These are phyloP conservation scores for Epirrhoe tristata DNA, from an alignment of 2,888 invertebrate genomes.

Conservation along the genomic window DNA sequence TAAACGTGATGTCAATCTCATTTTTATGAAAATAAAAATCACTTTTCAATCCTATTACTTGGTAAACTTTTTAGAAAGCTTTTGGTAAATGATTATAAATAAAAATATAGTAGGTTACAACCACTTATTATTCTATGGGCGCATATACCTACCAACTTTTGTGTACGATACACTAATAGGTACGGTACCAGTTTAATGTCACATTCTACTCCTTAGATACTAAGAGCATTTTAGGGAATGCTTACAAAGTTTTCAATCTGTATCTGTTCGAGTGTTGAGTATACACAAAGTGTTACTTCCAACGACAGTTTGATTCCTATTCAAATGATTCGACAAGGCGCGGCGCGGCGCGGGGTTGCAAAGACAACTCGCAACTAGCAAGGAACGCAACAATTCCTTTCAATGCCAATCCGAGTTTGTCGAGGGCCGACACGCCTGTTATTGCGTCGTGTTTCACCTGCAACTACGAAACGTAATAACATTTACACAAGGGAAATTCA, in stretches of 20 bases:
- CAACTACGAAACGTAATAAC: constrained; percentile 76
- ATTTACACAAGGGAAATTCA: constrained; percentile 83
- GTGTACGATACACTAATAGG: no score
- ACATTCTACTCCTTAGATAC: no score
- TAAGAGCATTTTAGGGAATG: not conserved
- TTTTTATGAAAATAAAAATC: constrained; percentile 39
- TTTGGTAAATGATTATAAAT: not conserved
- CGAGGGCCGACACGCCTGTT: constrained; percentile 60
- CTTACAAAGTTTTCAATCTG: constrained; percentile 10
- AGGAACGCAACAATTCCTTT: constrained; percentile 47
- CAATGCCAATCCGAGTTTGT: constrained; percentile 62
- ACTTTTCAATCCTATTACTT: constrained; percentile 10
- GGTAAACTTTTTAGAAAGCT: not conserved
- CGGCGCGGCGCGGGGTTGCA: constrained; percentile 7
- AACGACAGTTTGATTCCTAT: constrained; percentile 28
- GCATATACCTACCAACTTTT: no score
- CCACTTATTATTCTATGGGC: no score
- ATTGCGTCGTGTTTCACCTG: constrained; percentile 77
- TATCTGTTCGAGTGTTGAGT: constrained; percentile 12
- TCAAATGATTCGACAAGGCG: constrained; percentile 20
- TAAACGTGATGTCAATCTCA: constrained; percentile 54
- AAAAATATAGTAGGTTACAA: not conserved
- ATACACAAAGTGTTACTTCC: constrained; percentile 7
- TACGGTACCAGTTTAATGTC: no score
- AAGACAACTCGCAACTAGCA: constrained; percentile 28